Evolutionary conservation across 2,113 vertebrate species (phyloP).

Genomic region (Eudorcas thomsonii): DNA sequence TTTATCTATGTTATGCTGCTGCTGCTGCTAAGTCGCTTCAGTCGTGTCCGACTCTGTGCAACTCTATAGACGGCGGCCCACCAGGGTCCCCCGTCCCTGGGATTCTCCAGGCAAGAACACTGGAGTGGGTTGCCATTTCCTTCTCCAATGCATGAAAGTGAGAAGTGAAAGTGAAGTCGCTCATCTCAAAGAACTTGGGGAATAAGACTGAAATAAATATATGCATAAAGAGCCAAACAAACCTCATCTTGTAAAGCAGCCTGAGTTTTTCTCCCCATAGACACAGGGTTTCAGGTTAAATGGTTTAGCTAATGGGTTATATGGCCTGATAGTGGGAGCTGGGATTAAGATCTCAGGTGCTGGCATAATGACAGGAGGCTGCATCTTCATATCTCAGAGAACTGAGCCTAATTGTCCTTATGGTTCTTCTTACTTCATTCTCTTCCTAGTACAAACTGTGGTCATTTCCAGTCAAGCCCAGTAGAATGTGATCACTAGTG

Average conservation of each 20-base stretch:
- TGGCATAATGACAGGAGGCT: conserved; percentile 18
- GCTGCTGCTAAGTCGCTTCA: too few species aligned
- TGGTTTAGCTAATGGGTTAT: conserved; percentile 10
- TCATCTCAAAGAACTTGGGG: not conserved
- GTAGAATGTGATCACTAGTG: not conserved
- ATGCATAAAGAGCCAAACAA: not conserved
- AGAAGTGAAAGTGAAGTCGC: too few species aligned
- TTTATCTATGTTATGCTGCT: not conserved
- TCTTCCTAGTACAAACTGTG: not conserved
- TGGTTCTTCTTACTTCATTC: not conserved
- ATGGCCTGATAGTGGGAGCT: not conserved
- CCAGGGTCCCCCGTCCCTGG: too few species aligned
- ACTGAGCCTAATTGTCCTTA: not conserved
- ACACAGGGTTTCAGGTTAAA: not conserved
- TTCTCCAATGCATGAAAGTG: too few species aligned
- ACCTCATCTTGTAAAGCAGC: not conserved
- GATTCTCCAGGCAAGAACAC: too few species aligned
- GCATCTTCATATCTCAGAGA: not conserved
- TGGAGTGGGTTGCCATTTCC: too few species aligned
- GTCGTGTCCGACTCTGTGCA: too few species aligned
- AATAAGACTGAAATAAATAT: not conserved
- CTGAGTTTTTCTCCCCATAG: not conserved
- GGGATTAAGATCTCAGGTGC: conserved; percentile 10
- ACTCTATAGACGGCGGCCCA: too few species aligned
- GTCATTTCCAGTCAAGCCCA: conserved; percentile 5